These are phyloP conservation scores for Tribolium castaneum DNA, from an alignment of 1,140 invertebrate genomes.

Conservation along the genomic window DNA sequence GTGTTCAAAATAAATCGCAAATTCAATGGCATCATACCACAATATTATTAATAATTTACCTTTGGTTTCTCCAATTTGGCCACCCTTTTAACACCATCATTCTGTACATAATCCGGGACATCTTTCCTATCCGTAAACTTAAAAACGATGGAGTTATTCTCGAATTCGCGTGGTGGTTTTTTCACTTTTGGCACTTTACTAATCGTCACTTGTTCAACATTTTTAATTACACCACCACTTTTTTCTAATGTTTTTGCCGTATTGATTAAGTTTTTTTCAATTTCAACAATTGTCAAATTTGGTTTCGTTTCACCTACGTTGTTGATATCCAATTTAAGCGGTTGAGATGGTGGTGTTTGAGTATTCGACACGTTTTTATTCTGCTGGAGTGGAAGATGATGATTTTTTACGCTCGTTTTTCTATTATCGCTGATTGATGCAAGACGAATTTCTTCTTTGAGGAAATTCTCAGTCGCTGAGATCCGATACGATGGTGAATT, in stretches of 20 bases:
- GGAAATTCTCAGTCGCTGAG: constrained; percentile 52
- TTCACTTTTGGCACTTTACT: constrained; percentile 52
- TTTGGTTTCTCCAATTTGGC: constrained; percentile 24
- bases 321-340: constrained; percentile 53
- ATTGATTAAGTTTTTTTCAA: constrained; percentile 80
- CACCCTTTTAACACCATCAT: constrained; percentile 60
- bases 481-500: constrained; percentile 49
- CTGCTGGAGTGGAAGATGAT: no score
- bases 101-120: constrained; percentile 90
- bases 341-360: no score
- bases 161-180: constrained; percentile 56
- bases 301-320: constrained; percentile 4
- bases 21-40: no score
- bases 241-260: constrained; percentile 71
- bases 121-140: constrained; percentile 86
- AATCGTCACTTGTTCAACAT: constrained; percentile 61
- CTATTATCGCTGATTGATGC: constrained; percentile 62
- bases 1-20: no score
- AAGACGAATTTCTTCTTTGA: constrained; percentile 60
- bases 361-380: constrained; percentile 42
- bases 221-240: constrained; percentile 66
- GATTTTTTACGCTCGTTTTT: no score
- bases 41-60: neutral
- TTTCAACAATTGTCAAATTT: constrained; percentile 69
- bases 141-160: constrained; percentile 81